These are phyloP conservation scores for roundworm (Caenorhabditis elegans) DNA, from an alignment of 1,140 invertebrate genomes.

Conservation along the genomic window WBcel235 BX284606.5:6918001-6918500, in stretches of 20 bases:
- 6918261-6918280: slow-evolving; percentile 97
- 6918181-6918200: slow-evolving; percentile 96
- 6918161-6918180: slow-evolving; percentile 91
- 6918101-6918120: neutral
- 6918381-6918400: slow-evolving; percentile 14
- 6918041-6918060: slow-evolving; percentile 84
- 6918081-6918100: neutral
- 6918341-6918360: neutral
- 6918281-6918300: slow-evolving; percentile 77
- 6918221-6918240: slow-evolving; percentile 87
- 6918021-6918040: slow-evolving; percentile 94
- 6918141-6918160: slow-evolving; percentile 79
- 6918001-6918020: slow-evolving; percentile 75
- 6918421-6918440: slow-evolving; percentile 28
- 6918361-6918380: neutral
- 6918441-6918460: slow-evolving; percentile 27
- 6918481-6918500: too few relatives aligned
- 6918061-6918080: slow-evolving; percentile 82
- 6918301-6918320: slow-evolving; percentile 20
- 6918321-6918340: neutral
- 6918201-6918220: slow-evolving; percentile 96
- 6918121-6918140: neutral
- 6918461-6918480: neutral
- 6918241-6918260: slow-evolving; percentile 98
- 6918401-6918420: neutral